These are phyloP conservation scores for Bombus polaris DNA, from an alignment of 1,140 invertebrate species.

Conservation along the genomic window DNA sequence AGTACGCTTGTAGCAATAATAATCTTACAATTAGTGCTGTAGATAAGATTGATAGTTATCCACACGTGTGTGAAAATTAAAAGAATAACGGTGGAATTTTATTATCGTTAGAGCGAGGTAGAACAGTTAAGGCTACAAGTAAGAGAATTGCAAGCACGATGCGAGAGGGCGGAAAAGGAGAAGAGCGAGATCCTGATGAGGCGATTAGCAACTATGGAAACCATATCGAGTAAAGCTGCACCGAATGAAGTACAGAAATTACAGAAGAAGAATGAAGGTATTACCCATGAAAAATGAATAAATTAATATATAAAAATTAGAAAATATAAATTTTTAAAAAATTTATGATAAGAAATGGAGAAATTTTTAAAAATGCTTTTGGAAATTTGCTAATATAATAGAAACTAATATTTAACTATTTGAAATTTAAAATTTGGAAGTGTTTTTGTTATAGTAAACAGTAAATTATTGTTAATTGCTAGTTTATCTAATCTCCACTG, in stretches of 20 bases:
- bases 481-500: too few species aligned
- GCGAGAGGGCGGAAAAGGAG: conserved; percentile 91
- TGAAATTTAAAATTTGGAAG: too few species aligned
- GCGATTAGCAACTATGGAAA: conserved; percentile 89
- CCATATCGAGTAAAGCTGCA: conserved; percentile 86
- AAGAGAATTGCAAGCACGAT: conserved; percentile 86
- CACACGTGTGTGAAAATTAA: not conserved
- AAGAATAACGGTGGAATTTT: conserved; percentile 82
- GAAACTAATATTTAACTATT: too few species aligned
- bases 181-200: conserved; percentile 93
- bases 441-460: too few species aligned
- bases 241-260: conserved; percentile 90
- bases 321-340: not conserved
- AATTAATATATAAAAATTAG: not conserved
- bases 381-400: too few species aligned
- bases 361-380: too few species aligned
- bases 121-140: conserved; percentile 86
- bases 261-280: conserved; percentile 92
- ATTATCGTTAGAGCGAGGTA: conserved; percentile 86
- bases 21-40: not conserved
- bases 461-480: not conserved
- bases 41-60: not conserved
- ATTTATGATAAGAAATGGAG: not conserved
- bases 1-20: conserved; percentile 11
- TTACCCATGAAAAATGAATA: not conserved